Conservation (phyloP, 2,797 vertebrate species). For the Pipistrellus kuhlii region DNA sequence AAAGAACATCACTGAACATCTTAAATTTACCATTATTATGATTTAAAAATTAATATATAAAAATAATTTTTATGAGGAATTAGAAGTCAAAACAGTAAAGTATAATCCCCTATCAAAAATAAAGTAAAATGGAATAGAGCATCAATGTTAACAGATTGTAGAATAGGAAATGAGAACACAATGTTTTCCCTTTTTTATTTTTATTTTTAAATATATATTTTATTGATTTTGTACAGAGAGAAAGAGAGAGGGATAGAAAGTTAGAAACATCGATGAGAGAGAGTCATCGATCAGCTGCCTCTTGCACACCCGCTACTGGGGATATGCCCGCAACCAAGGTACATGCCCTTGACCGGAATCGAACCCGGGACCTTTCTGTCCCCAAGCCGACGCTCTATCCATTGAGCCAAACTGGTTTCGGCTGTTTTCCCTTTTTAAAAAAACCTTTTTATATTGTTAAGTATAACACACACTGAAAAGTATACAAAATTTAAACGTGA, state of each 20-base stretch:
- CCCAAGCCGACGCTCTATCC: too few species aligned
- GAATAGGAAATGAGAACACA: background rate
- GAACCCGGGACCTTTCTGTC: too few species aligned
- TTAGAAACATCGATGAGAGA: too few species aligned
- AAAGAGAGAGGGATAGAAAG: too few species aligned
- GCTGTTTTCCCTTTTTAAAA: background rate
- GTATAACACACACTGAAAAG: background rate
- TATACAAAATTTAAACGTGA: background rate
- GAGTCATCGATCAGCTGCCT: too few species aligned
- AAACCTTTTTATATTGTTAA: background rate
- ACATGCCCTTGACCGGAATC: too few species aligned
- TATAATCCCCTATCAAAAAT: background rate
- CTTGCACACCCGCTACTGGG: too few species aligned
- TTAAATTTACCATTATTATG: background rate
- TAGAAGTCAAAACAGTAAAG: conserved; percentile 29
- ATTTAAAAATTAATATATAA: background rate
- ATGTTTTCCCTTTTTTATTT: background rate
- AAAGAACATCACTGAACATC: background rate
- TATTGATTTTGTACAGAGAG: too few species aligned
- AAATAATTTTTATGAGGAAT: background rate
- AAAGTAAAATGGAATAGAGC: background rate
- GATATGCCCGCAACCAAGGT: too few species aligned
- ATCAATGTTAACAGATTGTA: background rate
- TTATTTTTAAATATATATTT: too few species aligned
- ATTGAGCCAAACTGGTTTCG: too few species aligned